These are phyloP conservation scores for Aspidoscelis tigris DNA, from an alignment of 2,113 vertebrate genomes.

Conservation along the genomic window DNA sequence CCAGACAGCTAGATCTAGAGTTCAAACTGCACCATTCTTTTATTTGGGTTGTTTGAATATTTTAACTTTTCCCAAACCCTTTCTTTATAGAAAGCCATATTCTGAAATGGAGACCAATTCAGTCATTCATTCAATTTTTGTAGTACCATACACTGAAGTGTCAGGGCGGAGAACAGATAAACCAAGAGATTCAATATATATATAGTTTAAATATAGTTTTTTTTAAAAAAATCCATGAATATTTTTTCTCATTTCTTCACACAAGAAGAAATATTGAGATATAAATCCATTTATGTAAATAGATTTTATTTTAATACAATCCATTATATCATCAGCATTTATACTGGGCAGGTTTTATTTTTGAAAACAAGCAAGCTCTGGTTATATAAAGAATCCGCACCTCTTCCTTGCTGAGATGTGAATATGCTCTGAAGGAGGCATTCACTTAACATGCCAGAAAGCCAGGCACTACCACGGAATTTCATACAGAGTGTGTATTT, in stretches of 20 bases:
- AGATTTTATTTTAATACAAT: too few relatives aligned
- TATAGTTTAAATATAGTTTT: too few relatives aligned
- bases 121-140: background rate
- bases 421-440: background rate
- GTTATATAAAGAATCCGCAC: too few relatives aligned
- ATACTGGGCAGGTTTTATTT: too few relatives aligned
- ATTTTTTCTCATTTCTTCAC: background rate
- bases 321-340: too few relatives aligned
- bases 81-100: background rate
- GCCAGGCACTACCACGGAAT: background rate
- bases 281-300: background rate
- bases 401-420: background rate
- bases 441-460: constrained; percentile 22
- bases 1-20: too few relatives aligned
- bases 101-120: background rate
- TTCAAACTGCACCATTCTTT: background rate
- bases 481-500: constrained; percentile 27
- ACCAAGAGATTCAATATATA: too few relatives aligned
- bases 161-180: too few relatives aligned
- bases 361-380: too few relatives aligned
- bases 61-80: background rate
- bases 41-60: background rate
- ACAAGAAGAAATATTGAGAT: background rate
- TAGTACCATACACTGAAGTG: too few relatives aligned
- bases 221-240: too few relatives aligned